phyloP scores from a whole-genome alignment of 2,113 vertebrate species.

The Phoxinus phoxinus region DNA sequence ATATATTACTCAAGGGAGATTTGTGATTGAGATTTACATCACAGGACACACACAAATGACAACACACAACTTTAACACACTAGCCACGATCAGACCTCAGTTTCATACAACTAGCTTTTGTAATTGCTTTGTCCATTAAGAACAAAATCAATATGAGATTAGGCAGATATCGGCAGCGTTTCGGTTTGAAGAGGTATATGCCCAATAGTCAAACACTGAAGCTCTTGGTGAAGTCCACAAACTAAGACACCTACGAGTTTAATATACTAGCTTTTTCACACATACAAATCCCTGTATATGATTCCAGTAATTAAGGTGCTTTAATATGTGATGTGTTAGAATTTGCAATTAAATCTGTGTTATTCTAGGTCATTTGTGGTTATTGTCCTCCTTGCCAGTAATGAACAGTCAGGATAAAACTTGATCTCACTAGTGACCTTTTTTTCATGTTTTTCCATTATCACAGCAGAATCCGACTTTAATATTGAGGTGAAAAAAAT shows the following conservation, averaged over 20 bases:
- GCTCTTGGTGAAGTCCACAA: conserved; percentile 15
- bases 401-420: background rate
- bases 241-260: too few relatives aligned
- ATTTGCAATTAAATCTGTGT: background rate
- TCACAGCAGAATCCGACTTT: background rate
- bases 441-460: conserved; percentile 9
- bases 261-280: conserved; percentile 12
- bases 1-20: conserved; percentile 32
- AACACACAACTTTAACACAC: background rate
- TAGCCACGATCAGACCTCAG: conserved; percentile 5
- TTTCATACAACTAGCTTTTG: conserved; percentile 26
- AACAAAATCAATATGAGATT: conserved; percentile 46
- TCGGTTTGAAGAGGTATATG: conserved; percentile 27
- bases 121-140: conserved; percentile 41
- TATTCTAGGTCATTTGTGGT: background rate
- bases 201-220: background rate
- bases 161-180: conserved; percentile 28
- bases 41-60: background rate
- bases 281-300: background rate
- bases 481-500: background rate
- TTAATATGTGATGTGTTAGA: background rate
- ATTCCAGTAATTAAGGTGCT: conserved; percentile 5
- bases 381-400: background rate
- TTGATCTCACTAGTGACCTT: background rate
- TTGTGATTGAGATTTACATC: conserved; percentile 14